Evolutionary conservation across 2,797 vertebrate genomes (phyloP), one percentile per base, ranked within the genome.

Genomic region (Jordanella pulchra): DNA sequence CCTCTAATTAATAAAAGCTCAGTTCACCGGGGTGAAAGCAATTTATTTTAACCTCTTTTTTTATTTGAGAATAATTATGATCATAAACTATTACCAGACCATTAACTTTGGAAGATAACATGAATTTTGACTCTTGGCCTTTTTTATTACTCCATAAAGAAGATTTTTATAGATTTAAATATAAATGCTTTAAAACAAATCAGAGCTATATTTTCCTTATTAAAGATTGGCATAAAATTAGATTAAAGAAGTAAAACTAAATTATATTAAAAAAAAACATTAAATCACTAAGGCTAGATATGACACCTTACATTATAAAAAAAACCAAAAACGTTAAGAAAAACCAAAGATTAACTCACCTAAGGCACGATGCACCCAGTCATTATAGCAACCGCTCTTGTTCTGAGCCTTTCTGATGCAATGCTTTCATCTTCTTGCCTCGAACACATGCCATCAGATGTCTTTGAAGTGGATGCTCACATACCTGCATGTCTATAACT

Each of bases 1-100:
- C 89, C 90, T 93, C 87, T 80, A 86, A 90, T 91, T 91, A 93
- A 93, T 91, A 88, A 87, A 90, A 91, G 78, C 89, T 83, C 88
- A 89, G 91, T 92, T 93, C 91, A 84, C 39, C 54, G 1, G 73
- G 92, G 91, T 94, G 91, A 93, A 90, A 93, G 91, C 86, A 91
- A 93, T 94, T 90, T 89, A 83, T 90, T 88, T 91, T 76, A 84
- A 73, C 68, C 80, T 82, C 51, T 32, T 72, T 76, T 89, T 84
- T 65, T 81, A 79, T 77, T 82, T 81, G 65, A 80, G 88, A 82
- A 85, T 92, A 93, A 94, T 95, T 93, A 92, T 72, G 65, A 88
- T 90, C 86, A 87, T 92, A 89, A 93, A 93, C 89, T 87, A 89
- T 93, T 91, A 94, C 91, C 78, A 86, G 86, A 82, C 82, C 92